phyloP scores from a whole-genome alignment of 2,113 vertebrate genomes.

The Cacatua alba region DNA sequence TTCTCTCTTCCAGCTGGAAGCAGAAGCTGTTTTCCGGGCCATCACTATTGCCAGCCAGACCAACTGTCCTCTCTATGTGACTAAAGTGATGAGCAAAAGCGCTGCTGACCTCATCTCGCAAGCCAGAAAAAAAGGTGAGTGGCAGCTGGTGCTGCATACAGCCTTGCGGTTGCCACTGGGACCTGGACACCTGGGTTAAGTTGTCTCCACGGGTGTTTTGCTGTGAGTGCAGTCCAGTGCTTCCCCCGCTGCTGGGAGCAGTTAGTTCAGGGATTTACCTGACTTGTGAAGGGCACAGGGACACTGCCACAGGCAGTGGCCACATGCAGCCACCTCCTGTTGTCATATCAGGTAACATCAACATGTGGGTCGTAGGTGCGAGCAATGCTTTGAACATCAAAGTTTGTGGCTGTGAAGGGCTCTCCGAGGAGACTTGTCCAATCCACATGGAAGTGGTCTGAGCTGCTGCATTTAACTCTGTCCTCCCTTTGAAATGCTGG shows the following conservation, averaged over 20 bases:
- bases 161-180: background rate
- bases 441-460: rapidly evolving
- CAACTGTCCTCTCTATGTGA: slow-evolving; percentile 96
- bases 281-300: background rate
- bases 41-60: slow-evolving; percentile 97
- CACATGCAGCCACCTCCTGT: background rate
- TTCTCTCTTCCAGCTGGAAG: slow-evolving; percentile 86
- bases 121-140: slow-evolving; percentile 93
- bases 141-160: background rate
- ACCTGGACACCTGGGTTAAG: background rate
- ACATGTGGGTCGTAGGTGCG: background rate
- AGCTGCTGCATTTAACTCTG: background rate
- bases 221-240: background rate
- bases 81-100: slow-evolving; percentile 98
- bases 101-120: slow-evolving; percentile 97
- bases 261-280: background rate
- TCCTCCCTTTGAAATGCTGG: background rate
- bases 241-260: background rate
- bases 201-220: background rate
- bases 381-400: background rate
- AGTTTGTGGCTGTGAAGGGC: background rate
- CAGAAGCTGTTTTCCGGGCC: slow-evolving; percentile 95
- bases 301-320: background rate
- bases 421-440: background rate
- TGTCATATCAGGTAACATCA: background rate